These are phyloP conservation scores for Eilema sororculum DNA, from an alignment of 2,888 invertebrate genomes.

Conservation along the genomic window DNA sequence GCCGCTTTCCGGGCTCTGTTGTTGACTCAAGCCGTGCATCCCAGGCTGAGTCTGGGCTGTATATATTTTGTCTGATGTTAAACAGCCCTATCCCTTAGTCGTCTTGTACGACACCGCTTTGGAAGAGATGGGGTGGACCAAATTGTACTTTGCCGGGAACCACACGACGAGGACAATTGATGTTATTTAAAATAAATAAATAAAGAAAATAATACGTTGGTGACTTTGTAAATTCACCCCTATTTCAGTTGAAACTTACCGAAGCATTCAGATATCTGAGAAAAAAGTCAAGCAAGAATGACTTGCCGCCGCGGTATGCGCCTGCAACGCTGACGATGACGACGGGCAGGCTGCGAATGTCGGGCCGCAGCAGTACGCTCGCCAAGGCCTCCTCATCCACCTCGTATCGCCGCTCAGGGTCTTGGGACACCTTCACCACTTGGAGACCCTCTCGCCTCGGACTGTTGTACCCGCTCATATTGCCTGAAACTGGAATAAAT, in stretches of 20 bases:
- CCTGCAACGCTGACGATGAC: conserved; percentile 64
- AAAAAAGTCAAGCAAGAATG: conserved; percentile 64
- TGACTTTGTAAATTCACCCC: too few relatives aligned
- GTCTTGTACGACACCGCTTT: too few relatives aligned
- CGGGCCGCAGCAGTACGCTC: conserved; percentile 43
- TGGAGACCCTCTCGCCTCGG: conserved; percentile 37
- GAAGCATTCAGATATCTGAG: conserved; percentile 59
- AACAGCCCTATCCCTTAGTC: too few relatives aligned
- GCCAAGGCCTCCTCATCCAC: conserved; percentile 47
- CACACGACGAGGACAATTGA: too few relatives aligned
- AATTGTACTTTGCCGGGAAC: too few relatives aligned
- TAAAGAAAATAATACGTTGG: too few relatives aligned
- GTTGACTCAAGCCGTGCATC: too few relatives aligned
- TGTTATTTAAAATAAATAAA: too few relatives aligned
- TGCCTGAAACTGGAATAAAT: conserved; percentile 4
- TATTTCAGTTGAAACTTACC: conserved; percentile 47
- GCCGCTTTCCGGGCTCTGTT: too few relatives aligned
- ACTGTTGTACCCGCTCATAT: conserved; percentile 25
- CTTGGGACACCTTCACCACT: conserved; percentile 47
- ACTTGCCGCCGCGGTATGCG: conserved; percentile 63
- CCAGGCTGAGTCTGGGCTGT: too few relatives aligned
- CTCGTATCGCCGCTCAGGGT: conserved; percentile 42
- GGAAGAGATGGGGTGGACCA: too few relatives aligned
- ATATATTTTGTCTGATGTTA: too few relatives aligned
- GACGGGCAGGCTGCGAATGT: conserved; percentile 51